Percentiles rank a stretch among this genome's conserved stretches.
phyloP scores from a whole-genome alignment of 64 coral and sea anemone genomes.

The Hydrozoanthus tunicans region DNA sequence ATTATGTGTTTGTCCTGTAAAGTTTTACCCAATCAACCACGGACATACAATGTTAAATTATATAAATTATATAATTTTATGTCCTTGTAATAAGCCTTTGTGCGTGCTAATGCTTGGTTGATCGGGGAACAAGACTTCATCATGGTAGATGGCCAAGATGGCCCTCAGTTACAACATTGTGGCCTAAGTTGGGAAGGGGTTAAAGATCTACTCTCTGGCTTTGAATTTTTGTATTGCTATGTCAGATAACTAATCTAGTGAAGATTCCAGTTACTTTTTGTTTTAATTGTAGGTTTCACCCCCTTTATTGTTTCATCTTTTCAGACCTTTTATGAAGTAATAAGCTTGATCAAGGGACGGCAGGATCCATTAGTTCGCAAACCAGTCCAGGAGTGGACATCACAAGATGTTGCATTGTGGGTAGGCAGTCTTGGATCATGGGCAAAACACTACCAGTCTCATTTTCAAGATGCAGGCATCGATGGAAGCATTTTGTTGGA shows the following conservation, averaged over 20 bases:
- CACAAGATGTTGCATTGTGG: conserved; percentile 51
- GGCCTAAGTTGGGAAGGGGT: no score
- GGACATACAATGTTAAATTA: no score
- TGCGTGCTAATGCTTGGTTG: no score
- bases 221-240: not conserved
- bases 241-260: not conserved
- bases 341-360: conserved; percentile 26
- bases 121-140: no score
- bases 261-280: not conserved
- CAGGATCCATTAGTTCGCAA: conserved; percentile 28
- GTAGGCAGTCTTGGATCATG: conserved; percentile 47
- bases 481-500: conserved; percentile 42
- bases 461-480: conserved; percentile 13
- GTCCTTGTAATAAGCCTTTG: no score
- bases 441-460: conserved; percentile 25
- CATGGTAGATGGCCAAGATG: no score
- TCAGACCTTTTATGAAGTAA: conserved; percentile 28
- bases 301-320: not conserved
- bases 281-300: not conserved
- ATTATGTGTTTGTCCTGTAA: no score
- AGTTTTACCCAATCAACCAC: no score
- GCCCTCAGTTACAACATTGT: no score
- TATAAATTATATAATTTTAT: no score
- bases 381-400: conserved; percentile 31
- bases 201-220: no score